Base-by-base conservation (phyloP, 2,888 invertebrate species). In the Cistogaster globosa region DNA sequence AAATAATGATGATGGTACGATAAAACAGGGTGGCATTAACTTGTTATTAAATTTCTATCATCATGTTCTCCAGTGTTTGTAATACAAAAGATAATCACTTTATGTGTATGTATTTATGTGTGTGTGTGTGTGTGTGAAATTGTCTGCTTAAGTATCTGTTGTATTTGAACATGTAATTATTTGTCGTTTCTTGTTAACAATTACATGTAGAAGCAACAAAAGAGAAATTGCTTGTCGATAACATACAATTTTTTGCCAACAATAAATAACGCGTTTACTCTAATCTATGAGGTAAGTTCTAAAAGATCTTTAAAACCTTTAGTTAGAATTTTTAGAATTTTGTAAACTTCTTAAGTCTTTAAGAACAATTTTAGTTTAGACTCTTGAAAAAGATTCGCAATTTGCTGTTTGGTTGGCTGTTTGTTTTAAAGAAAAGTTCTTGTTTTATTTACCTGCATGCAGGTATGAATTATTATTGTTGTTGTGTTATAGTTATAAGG, bases 161-260 rank as follows among this genome's bases (percentile, higher is more conserved):
- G 26, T 77, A 38, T 60, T 51, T 16, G 18, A 51, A 60, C 76
- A 67, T 67, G 42, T 57, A 71, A 53, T 67, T 65, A 58, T 58
- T 80, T 81, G 68, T 83, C 58, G 32, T 42, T 38, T 69, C 60
- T 77, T 76, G 60, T 42, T 62, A 72, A 76, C 71, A 84, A 80
- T 80, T 75, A 80, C 67, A 67, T 67, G 71, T 62, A 55, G 26
- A 67, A 60, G 20, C 36, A 79, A 18, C 36, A 79, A 18, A 72
- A 67, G 65, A 76, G 80, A 84, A 80, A 84, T 84, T 77, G 76
- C 80, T 84, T 80, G 71, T 77, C 84, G 76, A 84, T 80, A 84
- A 77, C 80, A 72, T 68, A 72, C 12, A 62, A 76, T 72, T 65
- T 63, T 58, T 57, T 67, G n/a, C 55, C 55, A 62, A 62, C 67